phyloP scores from a whole-genome alignment of 2,888 invertebrate genomes.

The Mesorhabditis sp. region DNA sequence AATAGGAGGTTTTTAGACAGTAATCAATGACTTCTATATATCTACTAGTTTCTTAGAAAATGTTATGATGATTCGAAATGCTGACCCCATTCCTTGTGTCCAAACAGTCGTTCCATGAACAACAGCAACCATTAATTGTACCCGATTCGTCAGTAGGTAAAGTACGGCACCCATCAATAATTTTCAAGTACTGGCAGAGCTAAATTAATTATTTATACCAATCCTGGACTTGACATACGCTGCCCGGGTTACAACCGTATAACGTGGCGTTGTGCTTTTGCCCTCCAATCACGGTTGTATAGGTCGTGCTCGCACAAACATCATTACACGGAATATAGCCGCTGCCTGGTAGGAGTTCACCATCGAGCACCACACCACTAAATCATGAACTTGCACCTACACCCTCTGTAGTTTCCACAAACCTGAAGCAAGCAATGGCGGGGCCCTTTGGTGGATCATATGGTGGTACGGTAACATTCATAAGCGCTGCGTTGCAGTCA shows the following conservation, averaged over 20 bases:
- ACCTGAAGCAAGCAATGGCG: background rate
- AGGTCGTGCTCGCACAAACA: background rate
- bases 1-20: background rate
- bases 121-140: slow-evolving; percentile 32
- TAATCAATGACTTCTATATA: background rate
- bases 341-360: background rate
- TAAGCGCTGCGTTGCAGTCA: slow-evolving; percentile 28
- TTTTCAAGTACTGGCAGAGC: background rate
- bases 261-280: background rate
- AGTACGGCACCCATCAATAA: too few relatives aligned
- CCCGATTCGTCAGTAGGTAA: background rate
- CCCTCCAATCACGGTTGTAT: background rate
- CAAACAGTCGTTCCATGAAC: slow-evolving; percentile 30
- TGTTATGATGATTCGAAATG: too few relatives aligned
- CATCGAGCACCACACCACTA: background rate
- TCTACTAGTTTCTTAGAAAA: too few relatives aligned
- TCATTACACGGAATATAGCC: background rate
- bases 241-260: background rate
- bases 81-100: slow-evolving; percentile 23
- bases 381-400: background rate
- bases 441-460: slow-evolving; percentile 9
- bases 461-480: slow-evolving; percentile 11
- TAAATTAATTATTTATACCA: background rate
- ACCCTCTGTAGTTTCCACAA: background rate
- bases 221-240: background rate